Evolutionary conservation across 2,888 invertebrate species (phyloP).

Genomic region (Agrilus biguttatus): DNA sequence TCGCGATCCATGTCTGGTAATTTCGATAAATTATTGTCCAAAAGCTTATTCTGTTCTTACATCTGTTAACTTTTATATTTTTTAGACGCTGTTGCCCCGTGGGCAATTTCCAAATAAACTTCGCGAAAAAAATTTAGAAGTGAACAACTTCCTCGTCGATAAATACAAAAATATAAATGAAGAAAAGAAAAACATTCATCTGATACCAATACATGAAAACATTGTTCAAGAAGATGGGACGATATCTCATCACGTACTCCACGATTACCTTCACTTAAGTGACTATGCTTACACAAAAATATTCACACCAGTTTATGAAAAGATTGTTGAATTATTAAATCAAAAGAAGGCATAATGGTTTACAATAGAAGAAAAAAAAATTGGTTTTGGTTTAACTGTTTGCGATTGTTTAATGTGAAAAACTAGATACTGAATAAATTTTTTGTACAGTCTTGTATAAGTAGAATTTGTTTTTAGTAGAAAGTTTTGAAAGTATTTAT

Average conservation of each 20-base stretch:
- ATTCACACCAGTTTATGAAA: conserved; percentile 40
- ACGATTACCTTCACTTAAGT: conserved; percentile 54
- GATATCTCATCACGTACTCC: conserved; percentile 49
- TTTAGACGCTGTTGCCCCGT: conserved; percentile 48
- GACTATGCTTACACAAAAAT: conserved; percentile 47
- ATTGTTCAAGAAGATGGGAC: conserved; percentile 36
- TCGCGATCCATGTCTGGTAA: too few relatives aligned
- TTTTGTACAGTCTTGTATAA: too few relatives aligned
- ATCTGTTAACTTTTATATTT: conserved; percentile 9
- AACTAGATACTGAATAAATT: too few relatives aligned
- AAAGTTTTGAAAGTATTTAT: too few relatives aligned
- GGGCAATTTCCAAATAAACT: conserved; percentile 49
- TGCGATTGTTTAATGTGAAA: too few relatives aligned
- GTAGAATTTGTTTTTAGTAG: too few relatives aligned
- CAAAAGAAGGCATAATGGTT: too few relatives aligned
- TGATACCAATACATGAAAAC: conserved; percentile 27
- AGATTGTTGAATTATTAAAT: conserved; percentile 12
- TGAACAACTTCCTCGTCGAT: conserved; percentile 39
- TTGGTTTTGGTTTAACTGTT: too few relatives aligned
- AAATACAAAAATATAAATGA: conserved; percentile 21
- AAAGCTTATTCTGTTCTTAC: background rate
- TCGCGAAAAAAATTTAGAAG: conserved; percentile 41
- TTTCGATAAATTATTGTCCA: too few relatives aligned
- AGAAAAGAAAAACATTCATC: conserved; percentile 20
- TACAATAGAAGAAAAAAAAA: conserved; percentile 4